Percentiles rank a stretch among this genome's conserved stretches.
These are phyloP conservation scores for Drosophila asahinai DNA, from an alignment of 1,140 invertebrate genomes.

Conservation along the genomic window DNA sequence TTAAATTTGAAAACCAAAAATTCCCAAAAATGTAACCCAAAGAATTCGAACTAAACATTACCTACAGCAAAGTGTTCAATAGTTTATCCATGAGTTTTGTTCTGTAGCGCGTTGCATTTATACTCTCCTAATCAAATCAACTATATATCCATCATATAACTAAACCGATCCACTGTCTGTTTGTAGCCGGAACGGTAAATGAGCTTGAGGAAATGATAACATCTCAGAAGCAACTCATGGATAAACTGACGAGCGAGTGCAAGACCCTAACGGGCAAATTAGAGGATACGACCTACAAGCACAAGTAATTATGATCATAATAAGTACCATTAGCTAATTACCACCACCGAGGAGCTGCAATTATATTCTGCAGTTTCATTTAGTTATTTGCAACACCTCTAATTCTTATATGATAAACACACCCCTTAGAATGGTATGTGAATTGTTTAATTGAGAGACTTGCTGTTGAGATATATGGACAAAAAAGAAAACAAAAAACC, in stretches of 20 bases:
- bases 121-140: constrained; percentile 10
- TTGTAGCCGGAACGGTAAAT: constrained; percentile 92
- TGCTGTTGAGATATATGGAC: constrained; percentile 32
- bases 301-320: constrained; percentile 89
- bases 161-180: constrained; percentile 67
- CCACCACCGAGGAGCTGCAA: constrained; percentile 8
- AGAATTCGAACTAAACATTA: constrained; percentile 29
- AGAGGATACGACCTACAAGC: constrained; percentile 92
- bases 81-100: constrained; percentile 88
- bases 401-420: constrained; percentile 17
- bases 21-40: constrained; percentile 2
- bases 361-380: constrained; percentile 33
- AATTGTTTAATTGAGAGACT: constrained; percentile 34
- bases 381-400: constrained; percentile 15
- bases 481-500: not conserved
- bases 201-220: constrained; percentile 94
- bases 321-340: constrained; percentile 13
- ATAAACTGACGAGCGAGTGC: constrained; percentile 94
- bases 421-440: constrained; percentile 28
- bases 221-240: constrained; percentile 94
- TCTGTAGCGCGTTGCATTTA: constrained; percentile 68
- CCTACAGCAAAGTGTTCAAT: constrained; percentile 85
- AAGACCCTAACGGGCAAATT: constrained; percentile 93
- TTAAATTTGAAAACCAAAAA: not conserved
- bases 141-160: constrained; percentile 42